Evolutionary conservation across 2,113 vertebrate genomes (phyloP), one percentile per base, ranked within the genome.

Genomic region (Hyperoodon ampullatus): DNA sequence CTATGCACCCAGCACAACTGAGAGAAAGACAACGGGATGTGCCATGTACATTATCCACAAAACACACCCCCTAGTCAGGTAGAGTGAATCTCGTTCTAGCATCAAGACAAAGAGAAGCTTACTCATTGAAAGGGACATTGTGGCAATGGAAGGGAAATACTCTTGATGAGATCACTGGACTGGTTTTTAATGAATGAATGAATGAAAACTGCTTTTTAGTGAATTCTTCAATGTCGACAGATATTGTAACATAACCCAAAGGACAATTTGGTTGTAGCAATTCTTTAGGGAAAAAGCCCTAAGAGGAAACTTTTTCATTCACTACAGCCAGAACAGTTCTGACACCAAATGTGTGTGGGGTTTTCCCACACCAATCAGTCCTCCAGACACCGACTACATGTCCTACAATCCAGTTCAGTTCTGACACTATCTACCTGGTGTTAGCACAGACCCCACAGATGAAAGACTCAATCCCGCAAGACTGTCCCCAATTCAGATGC

Each of bases 1-100:
- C 33, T 42, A 0, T 2, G 61, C 0, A 1, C 8, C 15, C 50
- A 0, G 1, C 21, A 7, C 21, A 0, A 0, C 1, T 1, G 26
- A 60, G 33, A n/a, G 53, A 33, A 7, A 16, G 14, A 53, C 18
- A 15, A 2, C 12, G 1, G 5, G 14, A 42, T 16, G 24, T 13
- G 0, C 39, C 7, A 2, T 2, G 1, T 3, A 68, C n/a, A 3
- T 33, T 35, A 11, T 16, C 23, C 44, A 5, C 2, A 4, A 15
- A 66, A 15, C 2, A 58, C 3, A 10, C 14, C 16, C 6, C 39
- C 66, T 6, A 0, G 30, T 24, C 30, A 1, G 18, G 83, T 0
- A 24, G 28, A 15, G 47, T 42, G 19, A 13, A 24, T 19, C 16
- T 39, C 10, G 3, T 16, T 18, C 68, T 3, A 26, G 63, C 2